phyloP scores from a whole-genome alignment of 2,888 invertebrate species.

The Agrotis ipsilon region DNA sequence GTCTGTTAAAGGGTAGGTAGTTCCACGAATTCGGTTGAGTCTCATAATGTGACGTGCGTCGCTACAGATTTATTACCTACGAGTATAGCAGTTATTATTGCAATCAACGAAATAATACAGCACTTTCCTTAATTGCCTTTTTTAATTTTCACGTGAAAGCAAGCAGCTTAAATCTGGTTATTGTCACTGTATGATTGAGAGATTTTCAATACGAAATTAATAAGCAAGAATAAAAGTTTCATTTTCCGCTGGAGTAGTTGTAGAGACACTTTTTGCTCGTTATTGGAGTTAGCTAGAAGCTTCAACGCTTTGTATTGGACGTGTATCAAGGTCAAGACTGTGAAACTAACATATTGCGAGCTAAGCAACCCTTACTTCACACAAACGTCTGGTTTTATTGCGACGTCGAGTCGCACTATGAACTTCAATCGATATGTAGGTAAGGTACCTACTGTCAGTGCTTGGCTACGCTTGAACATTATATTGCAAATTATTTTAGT shows the following conservation, averaged over 20 bases:
- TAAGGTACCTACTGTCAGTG: slow-evolving; percentile 54
- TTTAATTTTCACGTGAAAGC: slow-evolving; percentile 1
- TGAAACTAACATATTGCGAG: slow-evolving; percentile 57
- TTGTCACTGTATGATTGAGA: neutral
- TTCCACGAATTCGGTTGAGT: slow-evolving; percentile 5
- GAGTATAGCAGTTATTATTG: slow-evolving; percentile 19
- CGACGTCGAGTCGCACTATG: slow-evolving; percentile 43
- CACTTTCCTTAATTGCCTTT: slow-evolving; percentile 11
- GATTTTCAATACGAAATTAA: slow-evolving; percentile 1
- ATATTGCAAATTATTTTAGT: slow-evolving; percentile 34
- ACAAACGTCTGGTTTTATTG: slow-evolving; percentile 58
- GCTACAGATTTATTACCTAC: slow-evolving; percentile 20
- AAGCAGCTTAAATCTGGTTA: slow-evolving; percentile 3
- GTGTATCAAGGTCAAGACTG: slow-evolving; percentile 60
- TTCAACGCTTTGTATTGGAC: slow-evolving; percentile 15
- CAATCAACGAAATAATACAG: slow-evolving; percentile 13
- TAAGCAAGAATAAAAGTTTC: neutral
- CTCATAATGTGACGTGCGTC: neutral
- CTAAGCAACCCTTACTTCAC: slow-evolving; percentile 43
- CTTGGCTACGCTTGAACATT: slow-evolving; percentile 42
- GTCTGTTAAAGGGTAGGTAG: neutral
- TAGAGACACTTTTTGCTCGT: slow-evolving; percentile 6
- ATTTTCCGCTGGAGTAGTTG: neutral
- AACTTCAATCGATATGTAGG: slow-evolving; percentile 63
- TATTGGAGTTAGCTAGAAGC: slow-evolving; percentile 4